These are phyloP conservation scores for Timandra comae DNA, from an alignment of 2,888 invertebrate species.

Conservation along the genomic window DNA sequence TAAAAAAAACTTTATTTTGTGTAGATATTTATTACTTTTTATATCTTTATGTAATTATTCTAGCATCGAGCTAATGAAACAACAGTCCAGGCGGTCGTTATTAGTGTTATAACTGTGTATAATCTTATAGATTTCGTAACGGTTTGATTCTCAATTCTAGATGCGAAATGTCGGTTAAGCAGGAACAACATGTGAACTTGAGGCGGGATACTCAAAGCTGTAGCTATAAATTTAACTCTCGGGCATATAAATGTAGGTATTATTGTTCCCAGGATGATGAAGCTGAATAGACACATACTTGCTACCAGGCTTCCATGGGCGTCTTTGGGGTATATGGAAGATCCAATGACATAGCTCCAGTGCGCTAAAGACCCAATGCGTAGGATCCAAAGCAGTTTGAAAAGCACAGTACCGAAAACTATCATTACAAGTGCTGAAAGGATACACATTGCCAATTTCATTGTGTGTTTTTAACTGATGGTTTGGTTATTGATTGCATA, in stretches of 20 bases:
- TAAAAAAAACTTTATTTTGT: slow-evolving; percentile 1
- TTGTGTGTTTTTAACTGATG: too few relatives aligned
- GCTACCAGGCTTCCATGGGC: slow-evolving; percentile 24
- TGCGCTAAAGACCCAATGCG: slow-evolving; percentile 42
- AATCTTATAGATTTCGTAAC: slow-evolving; percentile 31
- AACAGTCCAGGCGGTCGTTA: slow-evolving; percentile 41
- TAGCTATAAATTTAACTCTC: slow-evolving; percentile 32
- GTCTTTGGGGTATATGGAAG: slow-evolving; percentile 32
- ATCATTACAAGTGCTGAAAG: slow-evolving; percentile 24
- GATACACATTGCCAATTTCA: slow-evolving; percentile 29
- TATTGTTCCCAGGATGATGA: slow-evolving; percentile 33
- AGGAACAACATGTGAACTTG: slow-evolving; percentile 48
- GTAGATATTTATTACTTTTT: slow-evolving; percentile 4
- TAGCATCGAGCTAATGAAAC: slow-evolving; percentile 20
- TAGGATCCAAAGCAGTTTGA: slow-evolving; percentile 36
- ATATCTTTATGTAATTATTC: neutral
- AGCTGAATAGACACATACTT: slow-evolving; percentile 31
- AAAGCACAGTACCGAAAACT: slow-evolving; percentile 22
- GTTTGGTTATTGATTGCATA: too few relatives aligned
- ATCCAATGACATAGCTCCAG: slow-evolving; percentile 48
- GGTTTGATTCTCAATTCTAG: slow-evolving; percentile 27
- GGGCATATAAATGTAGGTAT: slow-evolving; percentile 40
- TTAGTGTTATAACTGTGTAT: slow-evolving; percentile 35
- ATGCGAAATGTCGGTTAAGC: slow-evolving; percentile 29
- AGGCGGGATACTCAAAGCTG: slow-evolving; percentile 43